Percentiles rank a stretch among this genome's conserved stretches.
Conservation (phyloP, 2,888 invertebrate genomes). For the Platycnemis pennipes region DNA sequence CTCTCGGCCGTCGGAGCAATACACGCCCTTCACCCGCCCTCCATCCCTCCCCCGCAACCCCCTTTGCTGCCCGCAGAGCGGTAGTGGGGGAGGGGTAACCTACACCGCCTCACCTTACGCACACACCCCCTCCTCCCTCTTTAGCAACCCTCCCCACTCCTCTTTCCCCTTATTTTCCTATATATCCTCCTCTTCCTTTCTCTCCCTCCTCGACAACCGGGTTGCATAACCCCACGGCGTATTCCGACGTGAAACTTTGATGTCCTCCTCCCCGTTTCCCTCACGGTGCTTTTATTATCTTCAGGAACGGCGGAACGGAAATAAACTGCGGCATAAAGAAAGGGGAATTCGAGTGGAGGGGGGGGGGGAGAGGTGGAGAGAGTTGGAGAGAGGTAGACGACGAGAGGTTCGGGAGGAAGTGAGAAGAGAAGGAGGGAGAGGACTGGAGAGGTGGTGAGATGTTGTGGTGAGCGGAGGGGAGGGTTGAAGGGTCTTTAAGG, state of each 20-base stretch:
- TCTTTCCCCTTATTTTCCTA: not conserved
- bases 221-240: slow-evolving; percentile 59
- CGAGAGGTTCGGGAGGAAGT: not conserved
- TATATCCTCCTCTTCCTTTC: not conserved
- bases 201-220: not conserved
- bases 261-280: slow-evolving; percentile 51
- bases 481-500: not conserved
- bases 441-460: not conserved
- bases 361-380: not conserved
- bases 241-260: slow-evolving; percentile 65
- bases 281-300: slow-evolving; percentile 60
- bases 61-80: not conserved
- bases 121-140: not conserved
- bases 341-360: not conserved
- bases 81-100: not conserved
- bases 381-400: not conserved
- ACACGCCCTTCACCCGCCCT: not conserved
- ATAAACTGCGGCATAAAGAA: slow-evolving; percentile 8
- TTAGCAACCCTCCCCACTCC: not conserved
- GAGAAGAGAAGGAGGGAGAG: not conserved
- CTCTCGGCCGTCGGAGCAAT: not conserved
- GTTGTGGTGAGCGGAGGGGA: not conserved
- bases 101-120: not conserved
- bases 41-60: not conserved
- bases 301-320: slow-evolving; percentile 63